These are phyloP conservation scores for Mya arenaria DNA, from an alignment of 1,140 invertebrate species.

Conservation along the genomic window DNA sequence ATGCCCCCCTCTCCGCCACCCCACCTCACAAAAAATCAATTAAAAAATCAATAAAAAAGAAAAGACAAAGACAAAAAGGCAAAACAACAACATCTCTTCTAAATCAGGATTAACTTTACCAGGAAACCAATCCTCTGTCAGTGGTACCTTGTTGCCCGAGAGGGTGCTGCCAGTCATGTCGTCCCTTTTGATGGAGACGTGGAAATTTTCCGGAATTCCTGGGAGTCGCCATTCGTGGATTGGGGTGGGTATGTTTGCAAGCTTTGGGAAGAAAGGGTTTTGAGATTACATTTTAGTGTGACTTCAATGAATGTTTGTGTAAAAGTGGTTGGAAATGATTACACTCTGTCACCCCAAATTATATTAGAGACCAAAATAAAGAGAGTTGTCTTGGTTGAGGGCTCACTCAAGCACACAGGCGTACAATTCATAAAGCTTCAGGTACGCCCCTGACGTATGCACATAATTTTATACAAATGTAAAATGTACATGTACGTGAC, in stretches of 20 bases:
- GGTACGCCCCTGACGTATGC: no score
- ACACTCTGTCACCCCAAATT: no score
- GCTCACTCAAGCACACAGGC: no score
- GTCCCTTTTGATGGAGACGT: slow-evolving; percentile 71
- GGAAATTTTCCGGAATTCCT: slow-evolving; percentile 64
- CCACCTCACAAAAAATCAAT: background rate
- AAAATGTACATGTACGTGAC: no score
- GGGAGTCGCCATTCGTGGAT: slow-evolving; percentile 70
- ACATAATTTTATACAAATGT: no score
- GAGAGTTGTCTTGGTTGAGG: no score
- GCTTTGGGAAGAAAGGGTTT: no score
- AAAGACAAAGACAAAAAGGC: background rate
- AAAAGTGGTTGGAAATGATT: no score
- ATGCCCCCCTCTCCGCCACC: background rate
- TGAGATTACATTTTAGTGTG: no score
- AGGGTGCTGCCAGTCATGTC: slow-evolving; percentile 73
- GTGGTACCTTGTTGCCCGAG: slow-evolving; percentile 72
- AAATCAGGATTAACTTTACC: background rate
- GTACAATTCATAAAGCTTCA: no score
- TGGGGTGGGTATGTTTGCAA: slow-evolving; percentile 66
- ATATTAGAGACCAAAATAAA: no score
- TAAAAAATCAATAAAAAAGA: background rate
- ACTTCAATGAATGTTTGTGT: no score
- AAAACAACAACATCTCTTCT: background rate
- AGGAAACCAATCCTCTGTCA: background rate